Percentiles rank a stretch among this genome's conserved stretches.
These are phyloP conservation scores for Meteorus colon DNA, from an alignment of 2,888 invertebrate genomes.

Conservation along the genomic window DNA sequence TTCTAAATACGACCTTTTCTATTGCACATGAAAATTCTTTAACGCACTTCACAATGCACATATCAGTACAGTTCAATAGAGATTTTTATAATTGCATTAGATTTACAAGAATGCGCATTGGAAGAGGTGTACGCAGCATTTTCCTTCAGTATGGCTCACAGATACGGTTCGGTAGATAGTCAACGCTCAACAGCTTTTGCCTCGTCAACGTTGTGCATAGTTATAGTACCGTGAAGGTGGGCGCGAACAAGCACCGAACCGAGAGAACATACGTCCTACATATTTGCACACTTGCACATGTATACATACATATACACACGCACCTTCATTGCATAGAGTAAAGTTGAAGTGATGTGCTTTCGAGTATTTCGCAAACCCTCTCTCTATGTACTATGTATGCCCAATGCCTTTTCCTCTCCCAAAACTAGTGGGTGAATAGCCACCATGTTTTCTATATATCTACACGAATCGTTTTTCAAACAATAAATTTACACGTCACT, in stretches of 20 bases:
- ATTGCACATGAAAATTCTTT: too few relatives aligned
- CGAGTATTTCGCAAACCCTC: slow-evolving; percentile 8
- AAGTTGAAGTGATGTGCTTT: slow-evolving; percentile 24
- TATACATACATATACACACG: neutral
- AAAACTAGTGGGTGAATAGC: neutral
- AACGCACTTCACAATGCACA: too few relatives aligned
- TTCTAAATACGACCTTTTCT: too few relatives aligned
- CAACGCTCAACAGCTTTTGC: slow-evolving; percentile 24
- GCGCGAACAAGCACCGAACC: slow-evolving; percentile 26
- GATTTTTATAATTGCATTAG: slow-evolving; percentile 18
- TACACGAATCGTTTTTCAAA: slow-evolving; percentile 33
- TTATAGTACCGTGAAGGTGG: slow-evolving; percentile 26
- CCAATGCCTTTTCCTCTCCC: neutral
- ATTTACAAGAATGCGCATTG: slow-evolving; percentile 21
- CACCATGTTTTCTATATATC: neutral
- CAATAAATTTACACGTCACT: slow-evolving; percentile 41
- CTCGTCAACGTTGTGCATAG: slow-evolving; percentile 34
- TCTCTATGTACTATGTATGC: neutral
- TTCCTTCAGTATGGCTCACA: slow-evolving; percentile 7
- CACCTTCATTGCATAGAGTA: neutral
- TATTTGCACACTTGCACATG: slow-evolving; percentile 1
- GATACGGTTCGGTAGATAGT: slow-evolving; percentile 34
- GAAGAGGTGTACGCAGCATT: slow-evolving; percentile 23
- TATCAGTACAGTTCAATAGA: slow-evolving; percentile 6
- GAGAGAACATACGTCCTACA: slow-evolving; percentile 23